Evolutionary conservation across 92 coral and sea anemone species (phyloP), one percentile per base, ranked within the genome.

Genomic region (Epizoanthus rinbou): DNA sequence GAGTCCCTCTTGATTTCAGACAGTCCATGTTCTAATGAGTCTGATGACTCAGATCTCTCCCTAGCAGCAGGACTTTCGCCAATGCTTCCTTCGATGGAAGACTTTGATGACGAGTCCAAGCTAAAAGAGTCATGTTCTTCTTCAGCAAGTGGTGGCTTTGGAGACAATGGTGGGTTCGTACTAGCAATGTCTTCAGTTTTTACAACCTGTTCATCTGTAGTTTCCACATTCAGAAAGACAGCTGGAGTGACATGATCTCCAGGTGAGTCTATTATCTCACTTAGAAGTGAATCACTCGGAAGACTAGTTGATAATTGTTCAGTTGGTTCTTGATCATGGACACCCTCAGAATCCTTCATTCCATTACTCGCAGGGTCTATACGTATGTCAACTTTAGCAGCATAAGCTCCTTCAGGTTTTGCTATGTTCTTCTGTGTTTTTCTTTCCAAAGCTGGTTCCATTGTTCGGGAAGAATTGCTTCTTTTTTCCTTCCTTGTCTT

Each of bases 1-100:
- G 90, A 87, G 53, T 90, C 94, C 50, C 92, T 94, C 88, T 90
- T 93, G 64, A 79, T n/a, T 1, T n/a, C n/a, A n/a, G 70, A 75
- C 39, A 62, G 57, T 23, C 52, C 59, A 6, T 60, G 70, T 41
- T 78, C 82, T 47, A 78, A 39, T 7, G 95, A 87, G 75, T 89
- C 98, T 7, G 85, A 7, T 14, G 98, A 93, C n/a, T 74, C 93
- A 2, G 90, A 79, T 24, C 92, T 75, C 13, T 71, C 85, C 74
- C 89, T 80, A 35, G 33, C 56, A 10, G 57, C 80, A 25, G 62
- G 68, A 54, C 54, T 59, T 3, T 56, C 79, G 2, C 47, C 64
- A 18, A 64, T 54, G 54, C 68, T 57, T 13, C 69, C 80, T 8
- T 56, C 91, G 13, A 84, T 28, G 39, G 28, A 19, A 21, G 92